Percentiles rank a stretch among this genome's conserved stretches.
These are phyloP conservation scores for Bufo bufo DNA, from an alignment of 2,113 vertebrate genomes.

Conservation along the genomic window DNA sequence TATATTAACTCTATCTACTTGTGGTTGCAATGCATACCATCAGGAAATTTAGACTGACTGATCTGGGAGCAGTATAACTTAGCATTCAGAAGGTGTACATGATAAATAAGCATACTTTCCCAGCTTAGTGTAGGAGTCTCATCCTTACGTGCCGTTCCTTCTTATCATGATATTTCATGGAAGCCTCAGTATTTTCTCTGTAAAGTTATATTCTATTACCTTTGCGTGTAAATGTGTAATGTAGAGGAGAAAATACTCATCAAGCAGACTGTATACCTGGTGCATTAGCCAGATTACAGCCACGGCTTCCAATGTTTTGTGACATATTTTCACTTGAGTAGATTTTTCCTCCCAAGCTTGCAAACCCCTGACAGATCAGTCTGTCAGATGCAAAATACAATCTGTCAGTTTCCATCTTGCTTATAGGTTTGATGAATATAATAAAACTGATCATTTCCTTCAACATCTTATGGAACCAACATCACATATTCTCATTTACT, in stretches of 20 bases:
- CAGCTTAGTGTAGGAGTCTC: background rate
- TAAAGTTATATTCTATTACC: background rate
- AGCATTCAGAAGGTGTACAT: background rate
- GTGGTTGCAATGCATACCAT: background rate
- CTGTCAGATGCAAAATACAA: constrained; percentile 52
- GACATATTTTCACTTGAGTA: constrained; percentile 51
- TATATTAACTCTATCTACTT: too few species aligned
- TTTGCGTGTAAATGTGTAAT: constrained; percentile 5
- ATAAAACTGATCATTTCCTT: constrained; percentile 51
- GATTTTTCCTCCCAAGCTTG: constrained; percentile 33
- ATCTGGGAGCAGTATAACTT: too few species aligned
- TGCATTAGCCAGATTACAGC: constrained; percentile 43
- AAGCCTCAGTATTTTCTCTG: background rate
- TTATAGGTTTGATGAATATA: constrained; percentile 51
- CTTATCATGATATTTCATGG: background rate
- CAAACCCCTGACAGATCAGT: constrained; percentile 47
- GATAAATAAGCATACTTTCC: background rate
- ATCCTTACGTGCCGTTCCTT: background rate
- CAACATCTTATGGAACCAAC: constrained; percentile 28
- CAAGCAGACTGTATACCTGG: background rate
- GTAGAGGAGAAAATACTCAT: background rate
- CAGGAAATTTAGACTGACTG: background rate
- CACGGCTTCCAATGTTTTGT: constrained; percentile 40
- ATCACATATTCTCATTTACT: constrained; percentile 36
- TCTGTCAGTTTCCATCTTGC: constrained; percentile 55